Conservation (phyloP, 1,140 invertebrate species). For the Saccostrea glomerata region DNA sequence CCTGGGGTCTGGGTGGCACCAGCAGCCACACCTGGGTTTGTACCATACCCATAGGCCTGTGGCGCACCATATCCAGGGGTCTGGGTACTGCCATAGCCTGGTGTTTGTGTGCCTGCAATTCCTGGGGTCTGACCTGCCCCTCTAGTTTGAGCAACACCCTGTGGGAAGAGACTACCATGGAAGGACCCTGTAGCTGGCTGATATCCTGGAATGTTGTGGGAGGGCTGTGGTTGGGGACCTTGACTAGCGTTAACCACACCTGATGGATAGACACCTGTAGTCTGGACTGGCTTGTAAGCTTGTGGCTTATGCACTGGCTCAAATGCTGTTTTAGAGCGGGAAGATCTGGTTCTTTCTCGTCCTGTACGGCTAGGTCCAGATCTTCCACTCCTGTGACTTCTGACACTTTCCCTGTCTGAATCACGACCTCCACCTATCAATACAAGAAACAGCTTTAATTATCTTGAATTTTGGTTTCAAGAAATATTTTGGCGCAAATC, state of each 20-base stretch:
- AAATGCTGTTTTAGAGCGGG: constrained; percentile 63
- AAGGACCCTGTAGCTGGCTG: not conserved
- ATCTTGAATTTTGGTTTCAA: not conserved
- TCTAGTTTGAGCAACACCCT: constrained; percentile 30
- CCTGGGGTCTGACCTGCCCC: constrained; percentile 41
- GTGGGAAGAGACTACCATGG: constrained; percentile 2
- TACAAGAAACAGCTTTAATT: not conserved
- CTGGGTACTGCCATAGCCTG: constrained; percentile 31
- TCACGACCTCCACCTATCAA: constrained; percentile 43
- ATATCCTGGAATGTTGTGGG: constrained; percentile 15
- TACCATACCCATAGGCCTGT: constrained; percentile 40
- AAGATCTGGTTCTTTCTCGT: constrained; percentile 40
- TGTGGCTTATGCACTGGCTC: constrained; percentile 64
- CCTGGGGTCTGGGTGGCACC: constrained; percentile 47
- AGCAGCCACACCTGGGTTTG: not conserved
- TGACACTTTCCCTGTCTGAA: constrained; percentile 41
- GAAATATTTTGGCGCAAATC: not conserved
- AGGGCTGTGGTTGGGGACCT: not conserved
- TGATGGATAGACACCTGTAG: not conserved
- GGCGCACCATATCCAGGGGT: constrained; percentile 44
- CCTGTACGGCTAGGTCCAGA: constrained; percentile 33
- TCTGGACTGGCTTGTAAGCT: constrained; percentile 53
- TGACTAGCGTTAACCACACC: constrained; percentile 7
- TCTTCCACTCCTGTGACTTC: constrained; percentile 47
- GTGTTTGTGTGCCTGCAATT: constrained; percentile 46